Evolutionary conservation across 2,797 vertebrate genomes (phyloP), one percentile per base, ranked within the genome.

Genomic region (Enteromius afrohamiltoni): DNA sequence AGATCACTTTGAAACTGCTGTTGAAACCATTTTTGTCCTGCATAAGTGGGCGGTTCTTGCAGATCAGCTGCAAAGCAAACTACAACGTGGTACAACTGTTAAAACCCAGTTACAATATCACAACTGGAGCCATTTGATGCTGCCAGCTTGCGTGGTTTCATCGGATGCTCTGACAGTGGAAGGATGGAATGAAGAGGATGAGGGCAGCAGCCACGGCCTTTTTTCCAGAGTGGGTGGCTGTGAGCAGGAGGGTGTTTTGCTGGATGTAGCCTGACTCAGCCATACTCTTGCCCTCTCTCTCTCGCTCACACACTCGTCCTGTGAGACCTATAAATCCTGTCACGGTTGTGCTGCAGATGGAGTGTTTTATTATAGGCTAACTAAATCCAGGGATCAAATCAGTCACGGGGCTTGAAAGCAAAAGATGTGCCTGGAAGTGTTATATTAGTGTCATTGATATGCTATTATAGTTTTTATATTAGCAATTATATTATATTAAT

Each of bases 281-380:
- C 42, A 3, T 47, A 37, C 58, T 31, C 23, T n/a, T 73, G 29
- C 26, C 26, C 17, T 26, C 40, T 23, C 37, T 58, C 29, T 40
- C n/a, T 53, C 21, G 2, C 42, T 73, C 68, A 60, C 23, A 60
- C 67, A 31, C 29, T 70, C 42, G 21, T 64, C 58, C n/a, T 21
- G 58, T 26, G 80, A 74, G 42, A 82, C 75, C 16, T 65, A 74
- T 82, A 82, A 82, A 75, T 29, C 42, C 21, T 64, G 42, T 64
- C 80, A 74, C 42, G 17, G 58, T 40, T 17, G 60, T 3, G 47
- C 42, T 3, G 5, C 69, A 82, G 42, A 65, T 82, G 29, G 70
- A 40, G 6, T 51, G 58, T 82, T 82, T 82, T 74, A 74, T 82
- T 74, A 74, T 58, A 82, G 80, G 26, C 70, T 74, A 82, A 82